Percentiles rank a stretch among this genome's conserved stretches.
Evolutionary conservation across 1,140 invertebrate species (phyloP).

Genomic region (Apis cerana): DNA sequence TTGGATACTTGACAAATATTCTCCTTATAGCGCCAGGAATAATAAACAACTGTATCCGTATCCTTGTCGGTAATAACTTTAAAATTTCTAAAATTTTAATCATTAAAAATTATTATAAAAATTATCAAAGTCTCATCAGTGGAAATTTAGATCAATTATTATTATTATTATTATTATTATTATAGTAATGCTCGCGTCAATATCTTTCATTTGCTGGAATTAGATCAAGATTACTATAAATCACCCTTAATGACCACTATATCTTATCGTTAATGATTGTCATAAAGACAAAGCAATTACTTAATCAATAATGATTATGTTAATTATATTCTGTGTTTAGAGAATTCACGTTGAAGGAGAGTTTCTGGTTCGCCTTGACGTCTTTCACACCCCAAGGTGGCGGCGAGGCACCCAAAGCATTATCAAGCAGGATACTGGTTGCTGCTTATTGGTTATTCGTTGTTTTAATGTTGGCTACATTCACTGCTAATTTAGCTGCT

Average conservation of each 20-base stretch:
- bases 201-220: too few relatives aligned
- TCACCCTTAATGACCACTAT: neutral
- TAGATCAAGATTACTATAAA: neutral
- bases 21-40: constrained; percentile 93
- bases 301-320: neutral
- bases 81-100: neutral
- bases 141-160: neutral
- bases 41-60: constrained; percentile 91
- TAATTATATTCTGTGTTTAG: constrained; percentile 77
- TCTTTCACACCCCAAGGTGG: constrained; percentile 96
- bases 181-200: too few relatives aligned
- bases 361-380: constrained; percentile 96
- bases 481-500: constrained; percentile 98
- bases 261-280: neutral
- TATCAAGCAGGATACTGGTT: constrained; percentile 91
- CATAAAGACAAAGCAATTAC: neutral
- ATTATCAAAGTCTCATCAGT: neutral
- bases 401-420: constrained; percentile 91
- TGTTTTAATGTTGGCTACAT: constrained; percentile 95
- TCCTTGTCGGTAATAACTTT: constrained; percentile 85
- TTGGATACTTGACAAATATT: constrained; percentile 94
- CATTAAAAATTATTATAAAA: too few relatives aligned
- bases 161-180: too few relatives aligned
- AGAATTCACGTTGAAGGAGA: constrained; percentile 93
- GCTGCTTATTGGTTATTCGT: constrained; percentile 97